Percentiles rank a stretch among this genome's conserved stretches.
These are phyloP conservation scores for Mico argentatus DNA, from an alignment of 2,797 vertebrate species.

Conservation along the genomic window DNA sequence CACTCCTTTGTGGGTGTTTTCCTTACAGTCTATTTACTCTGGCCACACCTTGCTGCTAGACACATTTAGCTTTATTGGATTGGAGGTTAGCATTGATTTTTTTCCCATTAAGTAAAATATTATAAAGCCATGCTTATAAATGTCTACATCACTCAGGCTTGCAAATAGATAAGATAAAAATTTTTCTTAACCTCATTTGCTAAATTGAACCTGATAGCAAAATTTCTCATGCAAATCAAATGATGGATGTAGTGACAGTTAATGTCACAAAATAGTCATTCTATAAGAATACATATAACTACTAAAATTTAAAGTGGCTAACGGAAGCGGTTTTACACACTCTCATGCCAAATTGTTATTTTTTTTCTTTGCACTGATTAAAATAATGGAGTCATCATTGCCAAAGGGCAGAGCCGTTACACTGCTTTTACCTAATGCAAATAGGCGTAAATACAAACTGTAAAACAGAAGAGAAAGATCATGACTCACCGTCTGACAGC, in stretches of 20 bases:
- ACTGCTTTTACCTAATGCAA: conserved; percentile 70
- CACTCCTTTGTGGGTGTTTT: not conserved
- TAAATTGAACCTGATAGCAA: conserved; percentile 43
- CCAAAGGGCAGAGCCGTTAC: conserved; percentile 61
- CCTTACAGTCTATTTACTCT: not conserved
- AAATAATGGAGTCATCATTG: conserved; percentile 64
- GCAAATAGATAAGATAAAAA: conserved; percentile 41
- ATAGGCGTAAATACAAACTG: conserved; percentile 73
- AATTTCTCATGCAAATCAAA: conserved; percentile 46
- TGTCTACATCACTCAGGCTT: not conserved
- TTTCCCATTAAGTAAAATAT: conserved; percentile 54
- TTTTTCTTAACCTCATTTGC: conserved; percentile 38
- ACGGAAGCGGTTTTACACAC: conserved; percentile 44
- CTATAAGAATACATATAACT: not conserved
- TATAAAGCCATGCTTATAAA: conserved; percentile 36
- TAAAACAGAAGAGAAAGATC: conserved; percentile 71
- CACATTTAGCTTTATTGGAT: not conserved
- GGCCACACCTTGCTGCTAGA: not conserved
- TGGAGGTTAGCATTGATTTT: conserved; percentile 1
- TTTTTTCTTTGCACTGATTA: conserved; percentile 57
- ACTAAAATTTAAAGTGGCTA: not conserved
- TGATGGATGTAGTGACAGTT: conserved; percentile 16
- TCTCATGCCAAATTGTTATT: not conserved
- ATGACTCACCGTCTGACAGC: conserved; percentile 69
- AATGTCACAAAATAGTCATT: not conserved